A percentile compares a stretch with the other conserved stretches of the same genome.
These are phyloP conservation scores for Cheilosia soror DNA, from an alignment of 2,888 invertebrate species.

Conservation along the genomic window DNA sequence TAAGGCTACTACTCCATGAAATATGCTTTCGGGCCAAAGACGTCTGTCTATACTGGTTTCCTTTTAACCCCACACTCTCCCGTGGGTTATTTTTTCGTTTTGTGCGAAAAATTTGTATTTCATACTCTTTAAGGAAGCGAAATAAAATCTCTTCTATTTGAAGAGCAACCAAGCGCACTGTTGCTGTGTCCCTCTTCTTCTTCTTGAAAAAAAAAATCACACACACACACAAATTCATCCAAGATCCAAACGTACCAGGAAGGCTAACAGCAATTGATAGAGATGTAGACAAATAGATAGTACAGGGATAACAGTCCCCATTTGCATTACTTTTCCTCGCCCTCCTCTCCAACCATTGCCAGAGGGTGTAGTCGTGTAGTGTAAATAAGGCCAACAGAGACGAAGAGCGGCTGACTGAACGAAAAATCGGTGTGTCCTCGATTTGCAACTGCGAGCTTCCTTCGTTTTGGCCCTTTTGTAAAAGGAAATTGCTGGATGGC, in stretches of 20 bases:
- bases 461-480: conserved; percentile 29
- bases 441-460: conserved; percentile 37
- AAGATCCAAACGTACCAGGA: conserved; percentile 11
- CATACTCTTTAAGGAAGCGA: conserved; percentile 44
- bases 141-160: conserved; percentile 56
- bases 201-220: not conserved
- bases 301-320: conserved; percentile 67
- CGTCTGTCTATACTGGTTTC: conserved; percentile 56
- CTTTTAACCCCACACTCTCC: not conserved
- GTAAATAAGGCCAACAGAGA: conserved; percentile 37
- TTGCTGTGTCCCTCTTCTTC: conserved; percentile 52
- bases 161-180: conserved; percentile 65
- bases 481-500: conserved; percentile 35
- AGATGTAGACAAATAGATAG: conserved; percentile 70
- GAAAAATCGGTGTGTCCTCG: conserved; percentile 55
- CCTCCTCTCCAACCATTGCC: conserved; percentile 11
- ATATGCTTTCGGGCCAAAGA: conserved; percentile 69
- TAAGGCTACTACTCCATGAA: conserved; percentile 61
- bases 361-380: conserved; percentile 16
- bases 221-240: conserved; percentile 5
- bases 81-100: not conserved
- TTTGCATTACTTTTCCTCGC: conserved; percentile 54
- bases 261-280: conserved; percentile 66
- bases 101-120: conserved; percentile 40
- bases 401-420: conserved; percentile 9